phyloP scores from a whole-genome alignment of 2,113 vertebrate genomes.

The Anoura caudifer region DNA sequence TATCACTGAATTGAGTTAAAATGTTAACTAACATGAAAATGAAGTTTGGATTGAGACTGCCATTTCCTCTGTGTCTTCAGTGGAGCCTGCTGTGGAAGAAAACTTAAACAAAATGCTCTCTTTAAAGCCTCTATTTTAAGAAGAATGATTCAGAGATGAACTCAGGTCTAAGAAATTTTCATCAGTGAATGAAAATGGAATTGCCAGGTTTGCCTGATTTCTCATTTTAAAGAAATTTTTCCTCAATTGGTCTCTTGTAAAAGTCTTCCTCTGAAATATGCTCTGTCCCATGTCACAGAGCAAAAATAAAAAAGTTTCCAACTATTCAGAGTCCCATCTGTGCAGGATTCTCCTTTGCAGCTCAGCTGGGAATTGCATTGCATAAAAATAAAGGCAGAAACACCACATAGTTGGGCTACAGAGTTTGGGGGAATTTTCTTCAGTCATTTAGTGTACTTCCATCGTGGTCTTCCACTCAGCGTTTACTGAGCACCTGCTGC shows the following conservation, averaged over 20 bases:
- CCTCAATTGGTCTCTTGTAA: constrained; percentile 52
- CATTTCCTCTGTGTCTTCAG: neutral
- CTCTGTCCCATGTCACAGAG: constrained; percentile 25
- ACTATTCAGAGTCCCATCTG: neutral
- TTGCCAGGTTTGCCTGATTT: constrained; percentile 57
- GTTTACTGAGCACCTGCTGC: neutral
- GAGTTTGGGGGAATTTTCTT: neutral
- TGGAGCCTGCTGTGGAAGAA: neutral
- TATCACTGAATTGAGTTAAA: neutral
- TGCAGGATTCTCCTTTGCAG: neutral
- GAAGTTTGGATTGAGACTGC: neutral
- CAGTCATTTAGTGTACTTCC: neutral
- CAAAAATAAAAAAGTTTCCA: constrained; percentile 45
- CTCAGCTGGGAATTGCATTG: constrained; percentile 29
- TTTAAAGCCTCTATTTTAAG: constrained; percentile 49
- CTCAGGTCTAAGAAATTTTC: constrained; percentile 24
- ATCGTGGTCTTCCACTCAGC: neutral
- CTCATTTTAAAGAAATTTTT: constrained; percentile 45
- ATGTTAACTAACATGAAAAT: constrained; percentile 10
- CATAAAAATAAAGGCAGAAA: constrained; percentile 1
- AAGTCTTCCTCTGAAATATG: constrained; percentile 24
- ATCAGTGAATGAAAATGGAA: constrained; percentile 39
- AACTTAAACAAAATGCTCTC: constrained; percentile 7
- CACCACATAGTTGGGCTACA: neutral
- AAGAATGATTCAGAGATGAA: constrained; percentile 36